Conservation (phyloP, 2,888 invertebrate species). For the Eupithecia subumbrata region DNA sequence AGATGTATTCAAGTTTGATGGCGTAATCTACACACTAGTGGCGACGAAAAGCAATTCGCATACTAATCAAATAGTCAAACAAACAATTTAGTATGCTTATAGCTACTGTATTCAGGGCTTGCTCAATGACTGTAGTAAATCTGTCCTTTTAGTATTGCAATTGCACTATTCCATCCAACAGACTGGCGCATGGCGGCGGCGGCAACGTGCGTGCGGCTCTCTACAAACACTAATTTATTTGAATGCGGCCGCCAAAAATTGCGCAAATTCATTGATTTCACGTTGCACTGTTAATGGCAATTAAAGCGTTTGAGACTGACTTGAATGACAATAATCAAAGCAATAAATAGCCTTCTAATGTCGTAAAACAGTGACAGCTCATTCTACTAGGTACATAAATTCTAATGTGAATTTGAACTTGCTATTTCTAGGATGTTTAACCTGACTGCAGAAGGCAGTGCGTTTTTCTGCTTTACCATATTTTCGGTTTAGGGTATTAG, state of each 20-base stretch:
- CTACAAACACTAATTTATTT: not conserved
- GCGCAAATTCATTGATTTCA: conserved; percentile 26
- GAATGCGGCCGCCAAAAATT: conserved; percentile 15
- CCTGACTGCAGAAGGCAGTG: not conserved
- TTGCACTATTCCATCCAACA: conserved; percentile 13
- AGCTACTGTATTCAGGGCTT: conserved; percentile 36
- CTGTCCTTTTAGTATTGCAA: not conserved
- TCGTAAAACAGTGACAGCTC: not conserved
- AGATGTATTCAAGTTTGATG: conserved; percentile 42
- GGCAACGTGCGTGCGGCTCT: not conserved
- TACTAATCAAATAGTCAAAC: conserved; percentile 48
- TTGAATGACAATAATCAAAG: conserved; percentile 24
- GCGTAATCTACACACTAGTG: conserved; percentile 52
- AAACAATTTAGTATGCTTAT: conserved; percentile 51
- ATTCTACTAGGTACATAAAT: not conserved
- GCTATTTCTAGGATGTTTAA: not conserved
- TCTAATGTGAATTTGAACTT: not conserved
- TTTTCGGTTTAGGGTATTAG: not conserved
- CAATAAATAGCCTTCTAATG: not conserved
- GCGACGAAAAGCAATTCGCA: conserved; percentile 54
- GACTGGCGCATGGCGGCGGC: too few species aligned
- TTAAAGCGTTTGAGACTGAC: conserved; percentile 16
- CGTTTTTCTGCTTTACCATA: not conserved
- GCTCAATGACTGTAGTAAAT: conserved; percentile 18
- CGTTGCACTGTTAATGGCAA: conserved; percentile 24